Percentiles rank a stretch among this genome's conserved stretches.
Conservation (phyloP, 2,113 vertebrate genomes). For the Erythrolamprus reginae region DNA sequence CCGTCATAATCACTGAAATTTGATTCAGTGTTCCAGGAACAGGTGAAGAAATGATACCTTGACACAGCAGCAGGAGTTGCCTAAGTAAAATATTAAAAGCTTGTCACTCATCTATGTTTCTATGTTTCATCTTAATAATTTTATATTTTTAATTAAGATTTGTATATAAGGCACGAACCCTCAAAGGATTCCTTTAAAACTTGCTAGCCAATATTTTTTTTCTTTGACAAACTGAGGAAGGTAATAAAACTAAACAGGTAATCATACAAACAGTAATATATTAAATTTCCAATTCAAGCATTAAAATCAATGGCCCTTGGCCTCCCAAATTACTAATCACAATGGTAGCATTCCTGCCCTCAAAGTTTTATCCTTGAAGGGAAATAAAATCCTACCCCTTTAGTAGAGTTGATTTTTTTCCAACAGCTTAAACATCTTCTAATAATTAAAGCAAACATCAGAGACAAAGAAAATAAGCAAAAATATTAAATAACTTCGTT, state of each 20-base stretch:
- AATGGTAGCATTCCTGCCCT: not conserved
- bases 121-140: not conserved
- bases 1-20: conserved; percentile 79
- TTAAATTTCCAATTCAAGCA: not conserved
- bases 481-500: not conserved
- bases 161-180: not conserved
- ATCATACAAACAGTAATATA: not conserved
- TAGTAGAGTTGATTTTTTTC: not conserved
- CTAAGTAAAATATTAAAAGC: conserved; percentile 56
- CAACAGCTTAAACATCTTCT: not conserved
- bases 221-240: not conserved
- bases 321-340: not conserved
- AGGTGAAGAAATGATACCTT: conserved; percentile 79
- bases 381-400: not conserved
- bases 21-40: conserved; percentile 71
- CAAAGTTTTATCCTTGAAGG: not conserved
- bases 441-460: not conserved
- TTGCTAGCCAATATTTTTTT: not conserved
- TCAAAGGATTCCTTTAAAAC: not conserved
- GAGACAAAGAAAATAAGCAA: not conserved
- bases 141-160: not conserved
- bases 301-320: not conserved
- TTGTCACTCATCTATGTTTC: not conserved
- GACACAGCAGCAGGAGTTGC: conserved; percentile 71
- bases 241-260: not conserved